Evolutionary conservation across 1,140 invertebrate species (phyloP).

Genomic region (Capitella teleta): DNA sequence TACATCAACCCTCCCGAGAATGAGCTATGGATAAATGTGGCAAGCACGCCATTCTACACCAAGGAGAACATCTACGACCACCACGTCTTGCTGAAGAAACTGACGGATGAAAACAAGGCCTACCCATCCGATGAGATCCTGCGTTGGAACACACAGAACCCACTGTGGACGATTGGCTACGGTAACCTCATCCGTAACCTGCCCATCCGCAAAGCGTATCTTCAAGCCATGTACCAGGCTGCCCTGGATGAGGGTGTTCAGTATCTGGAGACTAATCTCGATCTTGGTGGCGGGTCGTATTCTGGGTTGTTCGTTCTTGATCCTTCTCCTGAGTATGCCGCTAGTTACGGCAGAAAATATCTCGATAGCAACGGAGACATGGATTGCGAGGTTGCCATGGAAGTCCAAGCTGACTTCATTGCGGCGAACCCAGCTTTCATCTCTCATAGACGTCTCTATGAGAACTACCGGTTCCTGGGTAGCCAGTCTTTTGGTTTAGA

Average conservation of each 20-base stretch:
- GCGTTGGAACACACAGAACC: conserved; percentile 6
- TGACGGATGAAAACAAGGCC: conserved; percentile 1
- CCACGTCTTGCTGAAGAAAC: neutral
- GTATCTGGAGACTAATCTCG: conserved; percentile 16
- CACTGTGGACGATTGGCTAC: conserved; percentile 3
- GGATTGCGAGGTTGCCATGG: conserved; percentile 13
- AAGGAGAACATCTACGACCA: conserved; percentile 1
- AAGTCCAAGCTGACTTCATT: neutral
- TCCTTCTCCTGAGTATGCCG: neutral
- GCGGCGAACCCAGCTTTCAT: conserved; percentile 16
- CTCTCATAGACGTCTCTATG: conserved; percentile 14
- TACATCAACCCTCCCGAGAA: conserved; percentile 6
- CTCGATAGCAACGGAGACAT: conserved; percentile 14
- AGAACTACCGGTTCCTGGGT: conserved; percentile 1
- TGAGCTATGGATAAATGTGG: conserved; percentile 9
- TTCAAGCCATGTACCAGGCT: conserved; percentile 15
- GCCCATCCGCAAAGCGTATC: too few relatives aligned
- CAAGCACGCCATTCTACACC: neutral
- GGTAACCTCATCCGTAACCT: conserved; percentile 5
- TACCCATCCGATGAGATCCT: conserved; percentile 1
- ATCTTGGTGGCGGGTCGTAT: conserved; percentile 3
- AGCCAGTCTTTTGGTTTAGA: neutral
- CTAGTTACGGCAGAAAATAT: conserved; percentile 12
- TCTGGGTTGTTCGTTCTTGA: conserved; percentile 16
- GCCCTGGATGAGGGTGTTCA: conserved; percentile 19